Conservation (phyloP, 2,888 invertebrate species). For the Meganola albula region DNA sequence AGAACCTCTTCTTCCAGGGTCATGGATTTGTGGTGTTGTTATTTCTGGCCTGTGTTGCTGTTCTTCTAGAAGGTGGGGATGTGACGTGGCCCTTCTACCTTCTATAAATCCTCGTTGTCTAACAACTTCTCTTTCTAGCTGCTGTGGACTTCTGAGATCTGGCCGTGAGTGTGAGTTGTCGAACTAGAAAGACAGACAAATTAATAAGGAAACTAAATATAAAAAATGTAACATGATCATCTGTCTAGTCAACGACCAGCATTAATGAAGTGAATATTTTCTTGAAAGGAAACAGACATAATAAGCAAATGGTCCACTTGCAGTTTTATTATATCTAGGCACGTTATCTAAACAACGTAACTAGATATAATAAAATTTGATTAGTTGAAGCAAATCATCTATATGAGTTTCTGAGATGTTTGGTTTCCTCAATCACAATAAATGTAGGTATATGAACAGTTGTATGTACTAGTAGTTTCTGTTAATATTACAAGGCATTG, state of each 20-base stretch:
- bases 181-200: conserved; percentile 46
- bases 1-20: conserved; percentile 74
- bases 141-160: conserved; percentile 79
- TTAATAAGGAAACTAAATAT: too few species aligned
- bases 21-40: conserved; percentile 55
- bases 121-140: conserved; percentile 78
- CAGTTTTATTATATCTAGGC: too few species aligned
- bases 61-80: conserved; percentile 80
- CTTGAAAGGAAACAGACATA: conserved; percentile 16
- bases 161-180: conserved; percentile 65
- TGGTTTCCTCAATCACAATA: conserved; percentile 26
- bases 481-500: too few species aligned
- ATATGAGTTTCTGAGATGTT: conserved; percentile 24
- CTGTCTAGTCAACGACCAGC: conserved; percentile 13
- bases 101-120: conserved; percentile 76
- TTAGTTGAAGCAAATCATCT: too few species aligned
- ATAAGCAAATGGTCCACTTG: too few species aligned
- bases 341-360: too few species aligned
- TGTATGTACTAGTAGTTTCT: too few species aligned
- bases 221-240: too few species aligned
- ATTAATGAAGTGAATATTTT: conserved; percentile 3
- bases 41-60: conserved; percentile 57
- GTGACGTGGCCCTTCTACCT: conserved; percentile 79
- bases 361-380: too few species aligned
- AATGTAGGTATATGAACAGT: too few species aligned